Evolutionary conservation across 2,888 invertebrate genomes (phyloP).

Genomic region (Vanessa cardui): DNA sequence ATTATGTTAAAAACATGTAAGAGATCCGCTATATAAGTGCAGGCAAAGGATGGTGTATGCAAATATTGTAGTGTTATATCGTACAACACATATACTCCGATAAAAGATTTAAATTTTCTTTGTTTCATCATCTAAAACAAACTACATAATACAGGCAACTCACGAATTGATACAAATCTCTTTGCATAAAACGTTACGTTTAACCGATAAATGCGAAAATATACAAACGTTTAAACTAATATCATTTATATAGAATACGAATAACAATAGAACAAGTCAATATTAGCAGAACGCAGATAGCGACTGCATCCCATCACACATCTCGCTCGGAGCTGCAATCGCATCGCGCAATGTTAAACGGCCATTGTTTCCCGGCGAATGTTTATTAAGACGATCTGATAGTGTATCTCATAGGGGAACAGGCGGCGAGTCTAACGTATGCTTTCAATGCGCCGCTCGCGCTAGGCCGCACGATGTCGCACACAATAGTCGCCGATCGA

Average conservation of each 20-base stretch:
- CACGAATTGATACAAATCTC: not conserved
- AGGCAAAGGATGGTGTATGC: too few relatives aligned
- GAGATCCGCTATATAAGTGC: too few relatives aligned
- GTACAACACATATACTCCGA: too few relatives aligned
- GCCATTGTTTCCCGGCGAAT: conserved; percentile 75
- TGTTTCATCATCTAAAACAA: too few relatives aligned
- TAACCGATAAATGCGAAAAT: not conserved
- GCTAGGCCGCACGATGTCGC: conserved; percentile 45
- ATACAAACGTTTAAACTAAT: conserved; percentile 11
- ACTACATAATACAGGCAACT: not conserved
- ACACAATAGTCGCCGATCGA: conserved; percentile 74
- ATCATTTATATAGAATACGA: conserved; percentile 26
- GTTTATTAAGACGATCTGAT: conserved; percentile 82
- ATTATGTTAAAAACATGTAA: too few relatives aligned
- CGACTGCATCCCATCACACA: conserved; percentile 55
- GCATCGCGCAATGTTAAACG: conserved; percentile 66
- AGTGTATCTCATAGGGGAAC: conserved; percentile 71
- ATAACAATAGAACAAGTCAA: conserved; percentile 59
- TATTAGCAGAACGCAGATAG: conserved; percentile 59
- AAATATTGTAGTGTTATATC: too few relatives aligned
- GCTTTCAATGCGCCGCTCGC: conserved; percentile 62
- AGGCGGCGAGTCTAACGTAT: conserved; percentile 71
- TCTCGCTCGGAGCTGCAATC: conserved; percentile 53
- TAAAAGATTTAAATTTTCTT: too few relatives aligned
- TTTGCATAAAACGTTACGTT: not conserved